Evolutionary conservation across 2,113 vertebrate species (phyloP).

Genomic region (Bujurquina vittata): DNA sequence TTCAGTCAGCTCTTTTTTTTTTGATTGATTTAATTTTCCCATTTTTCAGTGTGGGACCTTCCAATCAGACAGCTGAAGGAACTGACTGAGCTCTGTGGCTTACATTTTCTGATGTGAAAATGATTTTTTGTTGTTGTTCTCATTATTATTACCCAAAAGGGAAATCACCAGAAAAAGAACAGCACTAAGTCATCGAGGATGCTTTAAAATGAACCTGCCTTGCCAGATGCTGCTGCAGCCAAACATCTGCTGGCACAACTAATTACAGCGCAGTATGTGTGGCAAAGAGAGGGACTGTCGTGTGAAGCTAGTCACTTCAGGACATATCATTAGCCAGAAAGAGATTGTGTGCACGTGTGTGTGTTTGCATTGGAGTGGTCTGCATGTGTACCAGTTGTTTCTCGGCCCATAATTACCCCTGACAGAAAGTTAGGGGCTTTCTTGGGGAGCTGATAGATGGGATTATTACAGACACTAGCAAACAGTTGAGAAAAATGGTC

Average conservation of each 20-base stretch:
- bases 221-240: constrained; percentile 32
- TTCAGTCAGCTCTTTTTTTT: not conserved
- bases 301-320: constrained; percentile 6
- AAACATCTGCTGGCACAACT: constrained; percentile 60
- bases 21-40: not conserved
- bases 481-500: constrained; percentile 1
- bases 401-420: constrained; percentile 37
- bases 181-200: not conserved
- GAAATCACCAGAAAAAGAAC: not conserved
- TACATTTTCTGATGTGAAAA: not conserved
- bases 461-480: constrained; percentile 44
- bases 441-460: constrained; percentile 10
- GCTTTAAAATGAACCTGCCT: not conserved
- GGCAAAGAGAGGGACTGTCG: constrained; percentile 8
- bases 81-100: not conserved
- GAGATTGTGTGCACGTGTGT: constrained; percentile 20
- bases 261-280: constrained; percentile 50
- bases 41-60: not conserved
- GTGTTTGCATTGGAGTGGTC: constrained; percentile 20
- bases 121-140: not conserved
- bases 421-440: constrained; percentile 11
- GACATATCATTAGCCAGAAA: constrained; percentile 63
- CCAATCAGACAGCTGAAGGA: not conserved
- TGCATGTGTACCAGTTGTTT: constrained; percentile 39
- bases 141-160: not conserved